Conservation (phyloP, 2,888 invertebrate genomes). For the Cantharis rufa region DNA sequence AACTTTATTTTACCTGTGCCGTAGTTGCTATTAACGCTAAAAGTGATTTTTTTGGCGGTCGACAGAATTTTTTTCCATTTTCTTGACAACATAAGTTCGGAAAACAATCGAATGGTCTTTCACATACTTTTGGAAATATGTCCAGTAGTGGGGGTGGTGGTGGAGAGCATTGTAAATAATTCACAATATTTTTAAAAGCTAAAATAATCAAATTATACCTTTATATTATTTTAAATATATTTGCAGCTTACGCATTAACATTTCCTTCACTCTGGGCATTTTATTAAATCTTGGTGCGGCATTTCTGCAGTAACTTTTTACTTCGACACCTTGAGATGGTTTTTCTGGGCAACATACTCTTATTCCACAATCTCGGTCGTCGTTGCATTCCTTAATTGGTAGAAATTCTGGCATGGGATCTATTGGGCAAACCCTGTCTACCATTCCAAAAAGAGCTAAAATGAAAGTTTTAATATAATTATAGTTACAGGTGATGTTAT, state of each 20-base stretch:
- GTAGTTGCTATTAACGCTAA: slow-evolving; percentile 68
- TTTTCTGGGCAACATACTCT: slow-evolving; percentile 75
- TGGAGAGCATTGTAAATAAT: slow-evolving; percentile 75
- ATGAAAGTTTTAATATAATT: slow-evolving; percentile 6
- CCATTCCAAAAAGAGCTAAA: slow-evolving; percentile 69
- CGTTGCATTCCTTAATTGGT: slow-evolving; percentile 69
- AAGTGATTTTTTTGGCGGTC: slow-evolving; percentile 74
- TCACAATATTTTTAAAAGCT: slow-evolving; percentile 56
- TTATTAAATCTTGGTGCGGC: slow-evolving; percentile 68
- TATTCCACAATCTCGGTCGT: slow-evolving; percentile 74
- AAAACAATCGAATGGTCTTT: slow-evolving; percentile 74
- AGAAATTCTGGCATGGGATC: slow-evolving; percentile 72
- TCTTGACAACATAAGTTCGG: slow-evolving; percentile 82
- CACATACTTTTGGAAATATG: slow-evolving; percentile 71
- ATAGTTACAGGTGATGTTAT: no score
- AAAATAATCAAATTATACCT: slow-evolving; percentile 2
- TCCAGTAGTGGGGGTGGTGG: slow-evolving; percentile 70
- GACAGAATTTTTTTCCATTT: slow-evolving; percentile 70
- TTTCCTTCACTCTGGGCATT: slow-evolving; percentile 66
- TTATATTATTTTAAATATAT: background rate
- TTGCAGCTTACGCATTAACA: slow-evolving; percentile 63
- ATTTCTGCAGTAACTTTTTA: slow-evolving; percentile 71
- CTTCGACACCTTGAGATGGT: slow-evolving; percentile 49
- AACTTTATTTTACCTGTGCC: slow-evolving; percentile 57
- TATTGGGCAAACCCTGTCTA: slow-evolving; percentile 71